Conservation (phyloP, 2,113 vertebrate species). For the Caloenas nicobarica region DNA sequence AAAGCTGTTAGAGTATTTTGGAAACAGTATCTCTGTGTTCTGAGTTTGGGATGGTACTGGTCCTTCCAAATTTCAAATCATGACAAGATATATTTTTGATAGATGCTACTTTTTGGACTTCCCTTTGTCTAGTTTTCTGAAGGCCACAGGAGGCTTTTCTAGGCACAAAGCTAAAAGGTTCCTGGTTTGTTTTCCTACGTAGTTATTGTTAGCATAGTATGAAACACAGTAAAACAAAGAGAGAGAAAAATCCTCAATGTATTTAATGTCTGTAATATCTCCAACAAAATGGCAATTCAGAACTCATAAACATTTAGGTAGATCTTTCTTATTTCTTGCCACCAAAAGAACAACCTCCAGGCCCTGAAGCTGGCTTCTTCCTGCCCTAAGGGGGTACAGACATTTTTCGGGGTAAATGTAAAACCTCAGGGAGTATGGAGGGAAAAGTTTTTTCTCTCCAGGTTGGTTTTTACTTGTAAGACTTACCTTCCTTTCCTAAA, state of each 20-base stretch:
- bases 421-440: not conserved
- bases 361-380: not conserved
- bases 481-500: not conserved
- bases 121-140: not conserved
- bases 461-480: not conserved
- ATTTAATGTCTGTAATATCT: not conserved
- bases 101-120: not conserved
- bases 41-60: not conserved
- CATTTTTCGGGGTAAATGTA: not conserved
- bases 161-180: not conserved
- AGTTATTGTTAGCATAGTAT: not conserved
- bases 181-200: not conserved
- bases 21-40: not conserved
- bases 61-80: not conserved
- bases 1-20: not conserved
- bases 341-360: not conserved
- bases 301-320: not conserved
- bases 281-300: not conserved
- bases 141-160: not conserved
- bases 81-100: not conserved
- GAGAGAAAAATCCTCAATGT: not conserved
- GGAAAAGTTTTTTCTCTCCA: not conserved
- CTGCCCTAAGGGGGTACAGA: not conserved
- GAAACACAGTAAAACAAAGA: not conserved
- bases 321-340: constrained; percentile 12